phyloP scores from a whole-genome alignment of 2,113 vertebrate genomes.

The Marmota flaviventris region DNA sequence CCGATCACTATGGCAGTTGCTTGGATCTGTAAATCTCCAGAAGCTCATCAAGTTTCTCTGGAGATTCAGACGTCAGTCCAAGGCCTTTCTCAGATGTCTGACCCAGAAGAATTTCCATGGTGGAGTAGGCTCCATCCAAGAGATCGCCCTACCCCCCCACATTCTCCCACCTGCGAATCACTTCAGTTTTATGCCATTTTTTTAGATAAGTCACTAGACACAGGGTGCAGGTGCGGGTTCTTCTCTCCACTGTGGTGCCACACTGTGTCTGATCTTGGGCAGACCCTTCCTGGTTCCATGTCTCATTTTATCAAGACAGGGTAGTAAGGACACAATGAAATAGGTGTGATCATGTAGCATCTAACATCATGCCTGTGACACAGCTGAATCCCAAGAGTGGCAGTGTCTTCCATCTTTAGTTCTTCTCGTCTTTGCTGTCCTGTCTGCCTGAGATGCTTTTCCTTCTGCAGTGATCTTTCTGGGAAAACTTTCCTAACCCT shows the following conservation, averaged over 20 bases:
- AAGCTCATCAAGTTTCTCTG: neutral
- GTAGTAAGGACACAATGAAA: neutral
- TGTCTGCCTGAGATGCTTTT: neutral
- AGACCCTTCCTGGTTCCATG: neutral
- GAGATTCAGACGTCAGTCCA: neutral
- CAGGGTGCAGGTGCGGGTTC: neutral
- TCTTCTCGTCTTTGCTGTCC: neutral
- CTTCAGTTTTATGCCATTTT: neutral
- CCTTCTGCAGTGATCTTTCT: neutral
- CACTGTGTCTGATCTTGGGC: neutral
- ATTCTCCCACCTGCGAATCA: neutral
- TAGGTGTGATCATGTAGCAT: neutral
- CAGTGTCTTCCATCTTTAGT: neutral
- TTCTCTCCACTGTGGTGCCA: neutral
- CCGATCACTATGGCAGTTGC: neutral
- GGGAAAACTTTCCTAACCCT: neutral
- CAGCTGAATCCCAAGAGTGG: neutral
- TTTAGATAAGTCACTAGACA: neutral
- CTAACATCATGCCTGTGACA: neutral
- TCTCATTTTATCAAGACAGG: neutral
- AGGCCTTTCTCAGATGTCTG: neutral
- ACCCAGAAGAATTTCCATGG: neutral
- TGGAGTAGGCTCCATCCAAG: neutral
- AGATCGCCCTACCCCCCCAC: neutral
- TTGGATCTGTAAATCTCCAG: neutral